Base-by-base conservation (phyloP, 2,888 invertebrate genomes). In the Xiphydria camelus region DNA sequence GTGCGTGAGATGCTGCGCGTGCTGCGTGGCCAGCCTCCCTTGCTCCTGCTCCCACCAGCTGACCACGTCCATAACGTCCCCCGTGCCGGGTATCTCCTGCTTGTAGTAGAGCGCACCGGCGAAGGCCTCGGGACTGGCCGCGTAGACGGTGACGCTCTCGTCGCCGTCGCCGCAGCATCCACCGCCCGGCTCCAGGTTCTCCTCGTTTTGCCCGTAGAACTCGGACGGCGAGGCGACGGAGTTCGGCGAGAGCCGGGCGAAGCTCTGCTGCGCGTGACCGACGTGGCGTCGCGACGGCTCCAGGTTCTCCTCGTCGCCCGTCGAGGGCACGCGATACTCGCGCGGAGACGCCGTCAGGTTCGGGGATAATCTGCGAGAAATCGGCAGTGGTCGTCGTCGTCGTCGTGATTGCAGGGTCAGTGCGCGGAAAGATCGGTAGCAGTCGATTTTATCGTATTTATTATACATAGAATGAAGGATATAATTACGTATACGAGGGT, bases 41-140 rank as follows among this genome's bases (percentile, higher is more conserved):
- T 73, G 74, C 57, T 76, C 76, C 55, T 75, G 75, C 59, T 75
- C 75, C 73, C 75, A 75, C 75, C 75, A 75, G 62, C 68, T 75
- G 54, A 74, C 73, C 29, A 73, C 70, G 57, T 75, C 75, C 70
- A 75, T 70, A 61, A 75, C 70, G 61, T 75, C 75, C 12, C 68
- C 61, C 25, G 63, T 50, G 34, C 67, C 71, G 29, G 62, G 60
- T 41, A 68, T 61, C 60, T 71, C 74, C 54, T 73, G 73, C 47
- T 70, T 73, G 56, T 68, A 74, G 54, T 74, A 75, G 17, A 73
- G 57, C 17, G 71, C 67, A 2, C 70, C 70, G 41, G 72, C 59
- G 46, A 72, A 70, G 22, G 64, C 60, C 42, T 73, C 70, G 36
- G 70, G 66, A 50, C 67, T 68, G 6, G 73, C 55, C 0, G 70